Percentiles rank a stretch among this genome's conserved stretches.
Evolutionary conservation across 2,888 invertebrate species (phyloP).

Genomic region (Agapetus fuscipes): DNA sequence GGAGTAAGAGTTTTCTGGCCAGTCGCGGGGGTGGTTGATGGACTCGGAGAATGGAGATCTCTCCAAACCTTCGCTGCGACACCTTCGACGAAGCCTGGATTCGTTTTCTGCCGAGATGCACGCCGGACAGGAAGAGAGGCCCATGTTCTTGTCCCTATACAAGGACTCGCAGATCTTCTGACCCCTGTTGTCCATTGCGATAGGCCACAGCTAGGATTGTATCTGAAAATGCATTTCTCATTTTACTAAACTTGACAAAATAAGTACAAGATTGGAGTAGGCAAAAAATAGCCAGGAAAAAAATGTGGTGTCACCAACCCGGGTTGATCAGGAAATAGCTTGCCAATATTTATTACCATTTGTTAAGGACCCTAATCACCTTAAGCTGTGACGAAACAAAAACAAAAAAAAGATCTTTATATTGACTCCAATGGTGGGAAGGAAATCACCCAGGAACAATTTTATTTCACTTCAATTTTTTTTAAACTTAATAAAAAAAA

Average conservation of each 20-base stretch:
- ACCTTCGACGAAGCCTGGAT: slow-evolving; percentile 34
- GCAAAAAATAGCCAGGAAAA: no score
- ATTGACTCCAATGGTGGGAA: no score
- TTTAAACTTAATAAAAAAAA: neutral
- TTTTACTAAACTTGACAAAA: no score
- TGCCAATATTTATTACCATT: no score
- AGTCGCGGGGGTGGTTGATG: slow-evolving; percentile 2
- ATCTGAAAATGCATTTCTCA: slow-evolving; percentile 5
- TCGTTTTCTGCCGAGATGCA: slow-evolving; percentile 13
- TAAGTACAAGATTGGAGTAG: no score
- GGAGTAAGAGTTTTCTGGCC: slow-evolving; percentile 3
- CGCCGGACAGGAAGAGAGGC: slow-evolving; percentile 9
- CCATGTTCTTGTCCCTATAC: slow-evolving; percentile 5
- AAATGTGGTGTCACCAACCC: no score
- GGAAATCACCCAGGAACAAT: neutral
- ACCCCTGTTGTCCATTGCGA: slow-evolving; percentile 9
- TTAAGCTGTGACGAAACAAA: no score
- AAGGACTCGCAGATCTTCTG: slow-evolving; percentile 6
- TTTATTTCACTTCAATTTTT: neutral
- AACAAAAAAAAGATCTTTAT: no score
- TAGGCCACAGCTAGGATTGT: slow-evolving; percentile 5
- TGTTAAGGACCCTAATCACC: no score
- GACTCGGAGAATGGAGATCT: slow-evolving; percentile 38
- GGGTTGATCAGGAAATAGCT: no score
- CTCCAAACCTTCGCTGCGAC: slow-evolving; percentile 43